phyloP scores from a whole-genome alignment of 2,888 invertebrate species.

The Callimorpha dominula region DNA sequence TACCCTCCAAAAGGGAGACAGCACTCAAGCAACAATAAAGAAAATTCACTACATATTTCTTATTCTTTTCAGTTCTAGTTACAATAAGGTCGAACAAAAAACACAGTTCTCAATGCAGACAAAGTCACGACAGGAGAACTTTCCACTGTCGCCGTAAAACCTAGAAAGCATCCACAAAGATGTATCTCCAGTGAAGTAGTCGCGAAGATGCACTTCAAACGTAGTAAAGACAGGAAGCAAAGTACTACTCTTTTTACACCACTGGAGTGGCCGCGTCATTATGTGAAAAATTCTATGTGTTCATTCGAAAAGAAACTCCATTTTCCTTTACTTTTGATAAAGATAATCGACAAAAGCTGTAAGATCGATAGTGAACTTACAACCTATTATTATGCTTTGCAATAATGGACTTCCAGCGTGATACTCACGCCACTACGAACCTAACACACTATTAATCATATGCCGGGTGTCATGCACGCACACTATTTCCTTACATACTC shows the following conservation, averaged over 20 bases:
- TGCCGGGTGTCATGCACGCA: slow-evolving; percentile 24
- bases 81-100: slow-evolving; percentile 13
- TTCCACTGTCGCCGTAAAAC: slow-evolving; percentile 35
- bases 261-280: slow-evolving; percentile 35
- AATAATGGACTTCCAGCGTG: slow-evolving; percentile 12
- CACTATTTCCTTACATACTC: slow-evolving; percentile 24
- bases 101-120: slow-evolving; percentile 6
- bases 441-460: slow-evolving; percentile 36
- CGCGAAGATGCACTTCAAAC: slow-evolving; percentile 47
- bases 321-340: slow-evolving; percentile 11
- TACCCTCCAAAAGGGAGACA: background rate
- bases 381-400: slow-evolving; percentile 15
- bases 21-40: background rate
- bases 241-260: slow-evolving; percentile 41
- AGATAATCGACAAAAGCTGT: slow-evolving; percentile 8
- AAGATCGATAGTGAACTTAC: slow-evolving; percentile 14
- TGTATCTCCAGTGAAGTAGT: slow-evolving; percentile 32
- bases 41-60: background rate
- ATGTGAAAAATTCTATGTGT: slow-evolving; percentile 42
- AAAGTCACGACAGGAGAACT: slow-evolving; percentile 22
- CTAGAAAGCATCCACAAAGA: slow-evolving; percentile 35
- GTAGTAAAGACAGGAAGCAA: slow-evolving; percentile 48
- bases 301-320: slow-evolving; percentile 34
- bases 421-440: slow-evolving; percentile 17
- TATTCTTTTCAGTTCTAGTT: background rate